Percentiles rank a stretch among this genome's conserved stretches.
phyloP scores from a whole-genome alignment of 2,888 invertebrate species.

The Masnerella sp. region DNA sequence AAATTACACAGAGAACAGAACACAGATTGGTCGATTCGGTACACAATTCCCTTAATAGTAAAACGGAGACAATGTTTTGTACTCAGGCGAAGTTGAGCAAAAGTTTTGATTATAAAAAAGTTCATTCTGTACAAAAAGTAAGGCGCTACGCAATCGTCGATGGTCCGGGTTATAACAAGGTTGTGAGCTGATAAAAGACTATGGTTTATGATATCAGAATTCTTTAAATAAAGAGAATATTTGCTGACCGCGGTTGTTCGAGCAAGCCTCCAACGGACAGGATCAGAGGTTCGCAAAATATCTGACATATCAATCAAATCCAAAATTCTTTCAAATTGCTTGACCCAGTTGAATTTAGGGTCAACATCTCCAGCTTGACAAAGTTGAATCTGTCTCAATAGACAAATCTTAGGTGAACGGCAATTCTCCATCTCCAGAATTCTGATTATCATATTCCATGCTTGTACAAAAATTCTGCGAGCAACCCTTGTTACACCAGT shows the following conservation, averaged over 20 bases:
- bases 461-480: not conserved
- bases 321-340: not conserved
- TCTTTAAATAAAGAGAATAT: not conserved
- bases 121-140: not conserved
- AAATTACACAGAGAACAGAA: not conserved
- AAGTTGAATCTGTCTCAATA: not conserved
- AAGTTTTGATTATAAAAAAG: not conserved
- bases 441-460: not conserved
- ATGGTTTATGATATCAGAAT: not conserved
- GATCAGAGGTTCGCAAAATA: not conserved
- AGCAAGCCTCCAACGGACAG: not conserved
- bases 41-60: not conserved
- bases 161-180: not conserved
- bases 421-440: not conserved
- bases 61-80: not conserved
- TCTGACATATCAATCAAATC: not conserved
- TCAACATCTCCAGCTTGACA: not conserved
- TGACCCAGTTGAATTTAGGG: not conserved
- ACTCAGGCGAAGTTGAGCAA: slow-evolving; percentile 3
- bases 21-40: not conserved
- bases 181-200: not conserved
- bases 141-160: not conserved
- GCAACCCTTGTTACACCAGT: not conserved
- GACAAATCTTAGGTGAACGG: not conserved
- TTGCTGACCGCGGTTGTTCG: not conserved